Evolutionary conservation across 2,888 invertebrate genomes (phyloP).

Genomic region (Proisotoma minuta): DNA sequence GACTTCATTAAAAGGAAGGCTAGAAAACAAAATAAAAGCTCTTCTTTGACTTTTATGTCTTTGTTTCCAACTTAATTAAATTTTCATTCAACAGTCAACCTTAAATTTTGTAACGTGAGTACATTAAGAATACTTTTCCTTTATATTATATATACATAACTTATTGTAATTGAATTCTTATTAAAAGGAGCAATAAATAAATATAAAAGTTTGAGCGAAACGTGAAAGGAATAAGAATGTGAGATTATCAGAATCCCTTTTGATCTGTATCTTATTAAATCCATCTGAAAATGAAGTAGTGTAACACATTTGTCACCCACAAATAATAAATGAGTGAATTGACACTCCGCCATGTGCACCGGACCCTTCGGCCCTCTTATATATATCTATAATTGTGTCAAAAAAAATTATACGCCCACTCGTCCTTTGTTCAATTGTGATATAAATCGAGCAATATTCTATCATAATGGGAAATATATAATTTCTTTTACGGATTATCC

Average conservation of each 20-base stretch:
- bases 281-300: slow-evolving; percentile 2
- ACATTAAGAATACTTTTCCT: no score
- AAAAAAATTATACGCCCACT: not conserved
- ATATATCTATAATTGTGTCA: not conserved
- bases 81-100: no score
- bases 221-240: not conserved
- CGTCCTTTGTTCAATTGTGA: not conserved
- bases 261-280: slow-evolving; percentile 5
- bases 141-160: no score
- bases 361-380: not conserved
- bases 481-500: slow-evolving; percentile 1
- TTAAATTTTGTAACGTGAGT: no score
- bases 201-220: not conserved
- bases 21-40: not conserved
- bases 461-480: not conserved
- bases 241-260: not conserved
- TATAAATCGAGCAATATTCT: not conserved
- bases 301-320: not conserved
- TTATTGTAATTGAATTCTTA: not conserved
- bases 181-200: not conserved
- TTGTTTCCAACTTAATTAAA: slow-evolving; percentile 5
- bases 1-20: slow-evolving; percentile 4
- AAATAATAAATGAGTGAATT: not conserved
- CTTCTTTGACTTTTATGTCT: slow-evolving; percentile 1
- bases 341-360: not conserved